Conservation (phyloP, 2,888 invertebrate genomes). For the Leptogaster cylindrica region DNA sequence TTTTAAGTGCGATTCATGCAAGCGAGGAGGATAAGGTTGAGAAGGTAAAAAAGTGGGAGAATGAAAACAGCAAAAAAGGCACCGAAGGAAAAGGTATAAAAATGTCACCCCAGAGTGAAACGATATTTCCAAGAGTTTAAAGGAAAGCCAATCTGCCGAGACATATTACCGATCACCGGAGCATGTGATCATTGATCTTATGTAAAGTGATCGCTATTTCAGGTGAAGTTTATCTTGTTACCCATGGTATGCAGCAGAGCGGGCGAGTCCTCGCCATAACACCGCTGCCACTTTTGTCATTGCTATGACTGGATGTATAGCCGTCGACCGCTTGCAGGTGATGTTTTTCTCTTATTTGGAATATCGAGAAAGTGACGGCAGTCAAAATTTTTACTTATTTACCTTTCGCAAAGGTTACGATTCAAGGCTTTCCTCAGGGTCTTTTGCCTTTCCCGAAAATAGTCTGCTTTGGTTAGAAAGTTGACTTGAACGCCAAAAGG, state of each 20-base stretch:
- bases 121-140: conserved; percentile 32
- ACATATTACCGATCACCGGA: conserved; percentile 41
- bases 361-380: conserved; percentile 34
- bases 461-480: conserved; percentile 38
- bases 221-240: conserved; percentile 40
- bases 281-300: conserved; percentile 17
- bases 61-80: not conserved
- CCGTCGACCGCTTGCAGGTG: conserved; percentile 27
- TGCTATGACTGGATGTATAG: conserved; percentile 20
- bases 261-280: not conserved
- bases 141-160: conserved; percentile 40
- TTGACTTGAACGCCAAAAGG: not conserved
- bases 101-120: conserved; percentile 27
- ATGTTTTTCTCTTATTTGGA: conserved; percentile 24
- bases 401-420: conserved; percentile 21
- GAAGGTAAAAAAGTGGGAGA: not conserved
- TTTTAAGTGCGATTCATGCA: not conserved
- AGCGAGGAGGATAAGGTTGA: conserved; percentile 3
- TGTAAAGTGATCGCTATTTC: conserved; percentile 50
- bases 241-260: conserved; percentile 10
- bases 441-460: conserved; percentile 3
- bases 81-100: conserved; percentile 23
- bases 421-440: conserved; percentile 1
- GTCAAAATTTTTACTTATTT: conserved; percentile 38
- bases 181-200: conserved; percentile 47